Evolutionary conservation across 2,888 invertebrate genomes (phyloP).

Genomic region (Caenorhabditis sp.): DNA sequence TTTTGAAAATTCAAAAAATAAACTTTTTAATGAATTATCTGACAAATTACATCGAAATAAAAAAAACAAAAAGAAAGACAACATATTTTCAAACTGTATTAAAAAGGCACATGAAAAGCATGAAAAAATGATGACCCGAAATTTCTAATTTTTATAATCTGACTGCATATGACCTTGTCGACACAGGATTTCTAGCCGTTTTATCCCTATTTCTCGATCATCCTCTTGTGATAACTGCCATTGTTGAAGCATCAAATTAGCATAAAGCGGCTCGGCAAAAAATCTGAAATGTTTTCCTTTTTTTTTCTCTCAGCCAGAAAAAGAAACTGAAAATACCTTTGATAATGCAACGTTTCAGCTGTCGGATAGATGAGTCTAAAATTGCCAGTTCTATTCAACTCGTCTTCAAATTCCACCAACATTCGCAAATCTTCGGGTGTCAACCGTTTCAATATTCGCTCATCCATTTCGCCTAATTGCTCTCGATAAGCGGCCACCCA

Average conservation of each 20-base stretch:
- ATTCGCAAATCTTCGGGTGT: slow-evolving; percentile 57
- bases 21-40: background rate
- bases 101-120: background rate
- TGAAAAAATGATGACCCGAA: background rate
- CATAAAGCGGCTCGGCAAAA: slow-evolving; percentile 69
- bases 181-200: slow-evolving; percentile 45
- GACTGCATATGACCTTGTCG: slow-evolving; percentile 44
- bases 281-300: slow-evolving; percentile 53
- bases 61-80: background rate
- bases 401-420: slow-evolving; percentile 69
- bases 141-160: slow-evolving; percentile 5
- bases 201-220: slow-evolving; percentile 38
- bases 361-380: slow-evolving; percentile 74
- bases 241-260: slow-evolving; percentile 61
- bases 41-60: background rate
- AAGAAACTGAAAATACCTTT: slow-evolving; percentile 4
- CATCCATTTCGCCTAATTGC: slow-evolving; percentile 21
- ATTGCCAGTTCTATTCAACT: slow-evolving; percentile 72
- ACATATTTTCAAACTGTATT: background rate
- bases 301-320: too few relatives aligned
- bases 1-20: too few relatives aligned
- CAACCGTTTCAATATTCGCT: slow-evolving; percentile 43
- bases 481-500: slow-evolving; percentile 36
- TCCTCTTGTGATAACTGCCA: slow-evolving; percentile 56
- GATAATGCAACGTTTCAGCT: slow-evolving; percentile 37